Conservation (phyloP, 2,797 vertebrate species). For the Triplophysa bombifrons region DNA sequence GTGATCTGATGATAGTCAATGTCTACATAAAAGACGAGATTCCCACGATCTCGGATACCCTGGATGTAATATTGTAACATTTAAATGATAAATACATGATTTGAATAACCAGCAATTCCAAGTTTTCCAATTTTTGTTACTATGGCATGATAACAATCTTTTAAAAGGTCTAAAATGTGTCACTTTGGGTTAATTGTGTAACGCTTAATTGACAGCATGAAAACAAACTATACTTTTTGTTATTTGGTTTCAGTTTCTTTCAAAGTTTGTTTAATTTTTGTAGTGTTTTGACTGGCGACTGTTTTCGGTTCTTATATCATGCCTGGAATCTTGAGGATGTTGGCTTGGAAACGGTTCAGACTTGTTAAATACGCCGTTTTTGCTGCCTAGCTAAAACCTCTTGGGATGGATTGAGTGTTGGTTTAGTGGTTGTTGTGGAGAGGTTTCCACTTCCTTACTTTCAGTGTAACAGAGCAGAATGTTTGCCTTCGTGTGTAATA, state of each 20-base stretch:
- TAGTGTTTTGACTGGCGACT: neutral
- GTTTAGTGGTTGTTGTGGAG: slow-evolving; percentile 33
- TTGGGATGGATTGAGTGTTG: slow-evolving; percentile 26
- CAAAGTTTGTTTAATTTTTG: neutral
- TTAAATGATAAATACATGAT: no score
- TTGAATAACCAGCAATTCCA: no score
- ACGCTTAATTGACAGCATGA: neutral
- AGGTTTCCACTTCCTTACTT: slow-evolving; percentile 18
- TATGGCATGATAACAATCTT: no score
- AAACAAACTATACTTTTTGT: neutral
- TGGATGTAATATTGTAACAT: neutral
- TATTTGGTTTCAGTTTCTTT: slow-evolving; percentile 9
- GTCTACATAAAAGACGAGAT: neutral
- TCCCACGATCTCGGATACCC: neutral
- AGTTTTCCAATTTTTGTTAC: no score
- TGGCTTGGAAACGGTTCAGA: slow-evolving; percentile 60
- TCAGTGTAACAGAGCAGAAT: neutral
- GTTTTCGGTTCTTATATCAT: slow-evolving; percentile 4
- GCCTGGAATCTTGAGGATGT: slow-evolving; percentile 67
- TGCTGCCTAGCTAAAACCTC: slow-evolving; percentile 48
- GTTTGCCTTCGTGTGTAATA: neutral
- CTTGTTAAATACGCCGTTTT: slow-evolving; percentile 50
- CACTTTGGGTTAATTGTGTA: no score
- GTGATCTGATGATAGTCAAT: neutral
- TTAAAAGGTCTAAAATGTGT: no score